Base-by-base conservation (phyloP, 2,113 vertebrate species). In the Petroica traversi region DNA sequence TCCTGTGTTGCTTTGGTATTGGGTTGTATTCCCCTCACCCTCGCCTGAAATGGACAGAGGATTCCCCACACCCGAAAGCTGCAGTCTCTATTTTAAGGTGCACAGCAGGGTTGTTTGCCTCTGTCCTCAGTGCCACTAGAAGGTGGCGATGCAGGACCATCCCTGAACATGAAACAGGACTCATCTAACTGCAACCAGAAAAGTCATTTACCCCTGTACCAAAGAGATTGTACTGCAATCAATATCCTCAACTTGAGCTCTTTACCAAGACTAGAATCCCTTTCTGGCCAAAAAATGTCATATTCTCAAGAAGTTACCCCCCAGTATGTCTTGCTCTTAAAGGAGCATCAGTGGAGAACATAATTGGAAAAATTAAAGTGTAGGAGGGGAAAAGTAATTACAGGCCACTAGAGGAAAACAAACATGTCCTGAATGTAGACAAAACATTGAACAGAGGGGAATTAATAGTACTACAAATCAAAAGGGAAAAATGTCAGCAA, bases 401-500 rank as follows among this genome's bases (percentile, higher is more conserved):
- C 72, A 74, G 48, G 63, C 64, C 75, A 83, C 75, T 74, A 71
- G 79, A 93, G 89, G 54, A 71, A 96, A 97, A 59, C 86, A 93
- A 95, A 81, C 88, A 94, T 43, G 67, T 33, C 85, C 78, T 77
- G 85, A 94, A 93, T 85, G 72, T 64, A 94, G 94, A 96, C 92
- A 96, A 96, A 96, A 93, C 90, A 92, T 67, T 64, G 88, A 93
- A 66, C 55, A 69, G 73, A 67, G 40, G 19, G 25, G n/a, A 96
- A 96, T 95, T 97, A 95, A 92, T 92, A 86, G 76, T 34, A 29
- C 52, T 55, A 24, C 78, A 90, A 94, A 95, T 86, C 67, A 84
- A 86, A 91, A 89, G 43, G 69, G 75, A 5, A 91, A 93, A 88
- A 55, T 57, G 75, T 88, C 88, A 90, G 67, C 79, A 85, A 78